Evolutionary conservation across 2,888 invertebrate genomes (phyloP), one percentile per base, ranked within the genome.

Genomic region (Cyrtodaria siliqua): DNA sequence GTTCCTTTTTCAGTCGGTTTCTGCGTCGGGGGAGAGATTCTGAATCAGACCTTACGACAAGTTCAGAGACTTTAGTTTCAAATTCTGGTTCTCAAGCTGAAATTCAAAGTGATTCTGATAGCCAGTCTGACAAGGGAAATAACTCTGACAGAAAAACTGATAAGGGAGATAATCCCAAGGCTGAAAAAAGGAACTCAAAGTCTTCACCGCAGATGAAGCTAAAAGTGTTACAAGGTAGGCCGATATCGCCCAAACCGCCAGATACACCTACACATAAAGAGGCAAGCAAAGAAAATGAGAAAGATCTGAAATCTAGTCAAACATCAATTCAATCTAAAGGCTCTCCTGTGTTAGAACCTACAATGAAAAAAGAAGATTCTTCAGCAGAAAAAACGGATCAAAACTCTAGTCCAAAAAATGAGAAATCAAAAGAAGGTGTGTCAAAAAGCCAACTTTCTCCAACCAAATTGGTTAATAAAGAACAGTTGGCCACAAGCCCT

Each of bases 1-100:
- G 87, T 8, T 86, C 86, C 2, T 90, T 90, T 66, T 90, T 90
- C 61, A 78, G 85, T 68, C 86, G 84, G 42, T 83, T 90, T 42
- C 73, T 90, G 9, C 75, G 88, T 6, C 66, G 89, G 53, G 87
- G 90, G 0, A 76, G 74, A 49, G 85, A 84, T 42, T 82, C 83
- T 18, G 71, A 81, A 6, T 53, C 67, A 24, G 80, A 81, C 53
- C 38, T 80, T 6, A 44, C 68, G 6, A 53, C 56, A 4, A 77
- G 77, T 44, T 49, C 73, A 26, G 80, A 81, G 2, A 77, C 70
- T 18, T 40, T 77, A 16, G 53, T 50, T 0, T 63, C 74, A 9
- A 74, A 75, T 63, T 20, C 47, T 20, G 56, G 64, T 12, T 73
- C 78, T 23, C 44, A 40, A 12, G 38, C 70, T 24, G 68, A 68